phyloP scores from a whole-genome alignment of 2,888 invertebrate genomes.

The Fragum fragum region DNA sequence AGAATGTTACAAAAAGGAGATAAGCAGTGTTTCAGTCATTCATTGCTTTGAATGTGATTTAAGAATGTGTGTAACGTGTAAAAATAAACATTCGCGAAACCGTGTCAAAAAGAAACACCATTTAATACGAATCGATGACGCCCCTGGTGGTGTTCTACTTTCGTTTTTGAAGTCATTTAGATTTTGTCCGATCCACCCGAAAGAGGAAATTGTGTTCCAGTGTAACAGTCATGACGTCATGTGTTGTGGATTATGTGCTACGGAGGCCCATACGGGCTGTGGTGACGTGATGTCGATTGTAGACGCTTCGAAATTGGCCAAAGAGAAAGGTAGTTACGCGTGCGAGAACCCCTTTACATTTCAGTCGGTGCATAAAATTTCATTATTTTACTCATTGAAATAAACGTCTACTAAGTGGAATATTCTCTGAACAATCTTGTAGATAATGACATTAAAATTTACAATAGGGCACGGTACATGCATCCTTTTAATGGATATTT shows the following conservation, averaged over 20 bases:
- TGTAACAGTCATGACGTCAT: neutral
- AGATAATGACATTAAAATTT: no score
- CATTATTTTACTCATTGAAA: no score
- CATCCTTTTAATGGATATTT: no score
- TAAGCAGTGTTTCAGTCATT: neutral
- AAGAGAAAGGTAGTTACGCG: neutral
- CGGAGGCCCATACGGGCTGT: neutral
- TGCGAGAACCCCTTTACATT: no score
- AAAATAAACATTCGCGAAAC: conserved; percentile 12
- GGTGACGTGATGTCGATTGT: neutral
- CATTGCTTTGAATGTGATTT: conserved; percentile 18
- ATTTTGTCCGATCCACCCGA: neutral
- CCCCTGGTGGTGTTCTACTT: neutral
- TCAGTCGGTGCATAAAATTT: no score
- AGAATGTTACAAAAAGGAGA: neutral
- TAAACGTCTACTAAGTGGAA: no score
- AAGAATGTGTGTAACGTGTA: neutral
- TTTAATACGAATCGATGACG: neutral
- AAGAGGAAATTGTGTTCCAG: neutral
- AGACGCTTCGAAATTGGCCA: neutral
- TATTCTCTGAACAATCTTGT: no score
- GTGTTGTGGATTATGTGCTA: neutral
- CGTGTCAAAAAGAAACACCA: conserved; percentile 1
- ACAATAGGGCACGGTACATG: no score
- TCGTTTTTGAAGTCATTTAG: conserved; percentile 4